These are phyloP conservation scores for Hylaeus anthracinus DNA, from an alignment of 1,140 invertebrate species.

Conservation along the genomic window DNA sequence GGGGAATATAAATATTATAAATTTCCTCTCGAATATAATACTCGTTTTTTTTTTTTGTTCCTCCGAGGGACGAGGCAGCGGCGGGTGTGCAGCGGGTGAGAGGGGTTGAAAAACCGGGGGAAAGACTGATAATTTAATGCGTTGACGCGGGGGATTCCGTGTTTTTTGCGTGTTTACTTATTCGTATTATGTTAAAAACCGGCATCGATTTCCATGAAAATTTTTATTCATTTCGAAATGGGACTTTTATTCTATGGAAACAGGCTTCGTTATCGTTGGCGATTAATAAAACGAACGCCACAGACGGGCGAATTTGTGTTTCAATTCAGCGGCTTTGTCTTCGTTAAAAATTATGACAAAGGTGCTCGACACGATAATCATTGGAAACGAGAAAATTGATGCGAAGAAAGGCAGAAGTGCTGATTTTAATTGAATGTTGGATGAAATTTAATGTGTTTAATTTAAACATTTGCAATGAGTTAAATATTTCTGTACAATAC, in stretches of 20 bases:
- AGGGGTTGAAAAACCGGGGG: not conserved
- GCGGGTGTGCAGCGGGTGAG: too few relatives aligned
- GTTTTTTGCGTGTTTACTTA: conserved; percentile 28
- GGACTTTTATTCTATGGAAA: conserved; percentile 29
- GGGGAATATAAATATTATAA: conserved; percentile 42
- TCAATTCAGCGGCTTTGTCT: conserved; percentile 9
- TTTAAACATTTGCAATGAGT: too few relatives aligned
- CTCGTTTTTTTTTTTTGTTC: conserved; percentile 13
- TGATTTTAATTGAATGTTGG: too few relatives aligned
- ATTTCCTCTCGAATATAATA: conserved; percentile 38
- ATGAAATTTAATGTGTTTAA: too few relatives aligned
- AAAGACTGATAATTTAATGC: conserved; percentile 47
- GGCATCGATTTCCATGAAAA: conserved; percentile 42
- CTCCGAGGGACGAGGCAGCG: not conserved
- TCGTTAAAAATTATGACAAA: not conserved
- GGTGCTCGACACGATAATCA: too few relatives aligned
- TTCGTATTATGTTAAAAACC: conserved; percentile 45
- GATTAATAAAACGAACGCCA: conserved; percentile 26
- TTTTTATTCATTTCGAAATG: conserved; percentile 48
- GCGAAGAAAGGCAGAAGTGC: too few relatives aligned
- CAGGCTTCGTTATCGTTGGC: conserved; percentile 8
- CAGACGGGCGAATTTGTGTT: conserved; percentile 6
- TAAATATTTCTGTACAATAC: too few relatives aligned
- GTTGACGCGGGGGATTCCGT: conserved; percentile 9
- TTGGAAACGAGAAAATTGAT: too few relatives aligned